These are phyloP conservation scores for Herminia tarsipennalis DNA, from an alignment of 2,888 invertebrate genomes.

Conservation along the genomic window DNA sequence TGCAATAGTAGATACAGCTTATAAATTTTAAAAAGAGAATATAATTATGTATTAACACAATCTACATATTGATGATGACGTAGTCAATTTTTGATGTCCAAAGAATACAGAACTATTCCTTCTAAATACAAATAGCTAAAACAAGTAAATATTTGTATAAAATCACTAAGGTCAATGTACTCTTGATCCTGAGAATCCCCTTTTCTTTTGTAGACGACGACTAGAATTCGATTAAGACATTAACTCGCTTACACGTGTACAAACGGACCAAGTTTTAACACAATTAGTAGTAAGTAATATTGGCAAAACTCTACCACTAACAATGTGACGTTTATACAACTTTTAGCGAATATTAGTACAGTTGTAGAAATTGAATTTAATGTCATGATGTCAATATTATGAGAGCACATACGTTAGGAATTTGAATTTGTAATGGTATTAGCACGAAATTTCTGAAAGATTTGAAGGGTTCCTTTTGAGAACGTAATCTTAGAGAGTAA, in stretches of 20 bases:
- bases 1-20: no score
- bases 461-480: no score
- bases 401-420: neutral
- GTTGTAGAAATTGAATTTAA: neutral
- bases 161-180: neutral
- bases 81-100: no score
- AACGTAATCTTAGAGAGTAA: no score
- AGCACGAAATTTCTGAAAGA: no score
- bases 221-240: conserved; percentile 17
- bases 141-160: neutral
- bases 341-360: conserved; percentile 19
- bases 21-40: no score
- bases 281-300: conserved; percentile 11
- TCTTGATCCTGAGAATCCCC: neutral
- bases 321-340: conserved; percentile 30
- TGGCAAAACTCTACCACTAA: conserved; percentile 10
- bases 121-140: no score
- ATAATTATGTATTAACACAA: no score
- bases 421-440: neutral
- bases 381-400: neutral
- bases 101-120: no score
- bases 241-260: neutral
- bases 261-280: conserved; percentile 19
- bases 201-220: neutral
- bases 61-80: no score